phyloP scores from a whole-genome alignment of 30 jellyfish, hydroid and myxozoan genomes.

The Chrysaora quinquecirrha region DNA sequence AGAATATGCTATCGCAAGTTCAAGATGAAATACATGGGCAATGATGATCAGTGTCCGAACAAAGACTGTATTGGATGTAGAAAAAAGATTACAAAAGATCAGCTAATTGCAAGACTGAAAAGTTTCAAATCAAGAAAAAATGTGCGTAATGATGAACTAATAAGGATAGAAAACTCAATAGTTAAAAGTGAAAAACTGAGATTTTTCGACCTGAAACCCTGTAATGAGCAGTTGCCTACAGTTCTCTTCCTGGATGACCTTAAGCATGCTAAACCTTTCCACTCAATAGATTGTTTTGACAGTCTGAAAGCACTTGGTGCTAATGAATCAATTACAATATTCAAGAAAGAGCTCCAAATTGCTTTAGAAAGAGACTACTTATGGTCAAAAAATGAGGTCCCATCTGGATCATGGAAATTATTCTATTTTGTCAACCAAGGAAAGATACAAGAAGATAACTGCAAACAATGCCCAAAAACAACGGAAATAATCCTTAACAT shows the following conservation, averaged over 20 bases:
- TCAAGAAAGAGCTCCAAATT: conserved; percentile 21
- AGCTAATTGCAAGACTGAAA: conserved; percentile 5
- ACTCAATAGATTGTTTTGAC: neutral
- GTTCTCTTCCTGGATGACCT: conserved; percentile 34
- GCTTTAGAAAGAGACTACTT: conserved; percentile 10
- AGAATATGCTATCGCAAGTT: conserved; percentile 53
- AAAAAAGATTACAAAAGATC: neutral
- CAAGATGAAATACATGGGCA: neutral
- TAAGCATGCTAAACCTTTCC: conserved; percentile 23
- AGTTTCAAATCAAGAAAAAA: neutral
- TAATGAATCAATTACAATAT: neutral
- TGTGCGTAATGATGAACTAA: conserved; percentile 1
- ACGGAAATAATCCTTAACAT: conserved; percentile 3
- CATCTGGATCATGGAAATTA: conserved; percentile 56
- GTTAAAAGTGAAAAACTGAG: neutral
- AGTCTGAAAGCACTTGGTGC: neutral
- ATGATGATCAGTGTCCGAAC: conserved; percentile 33
- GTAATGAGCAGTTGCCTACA: conserved; percentile 34
- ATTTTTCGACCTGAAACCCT: no score
- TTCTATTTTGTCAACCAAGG: conserved; percentile 70
- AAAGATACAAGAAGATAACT: conserved; percentile 8
- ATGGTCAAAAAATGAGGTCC: conserved; percentile 57
- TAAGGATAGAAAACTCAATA: conserved; percentile 14
- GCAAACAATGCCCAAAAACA: conserved; percentile 58
- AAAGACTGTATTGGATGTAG: conserved; percentile 51